Percentiles rank a stretch among this genome's conserved stretches.
phyloP scores from a whole-genome alignment of 2,113 vertebrate genomes.

The Serilophus lunatus region DNA sequence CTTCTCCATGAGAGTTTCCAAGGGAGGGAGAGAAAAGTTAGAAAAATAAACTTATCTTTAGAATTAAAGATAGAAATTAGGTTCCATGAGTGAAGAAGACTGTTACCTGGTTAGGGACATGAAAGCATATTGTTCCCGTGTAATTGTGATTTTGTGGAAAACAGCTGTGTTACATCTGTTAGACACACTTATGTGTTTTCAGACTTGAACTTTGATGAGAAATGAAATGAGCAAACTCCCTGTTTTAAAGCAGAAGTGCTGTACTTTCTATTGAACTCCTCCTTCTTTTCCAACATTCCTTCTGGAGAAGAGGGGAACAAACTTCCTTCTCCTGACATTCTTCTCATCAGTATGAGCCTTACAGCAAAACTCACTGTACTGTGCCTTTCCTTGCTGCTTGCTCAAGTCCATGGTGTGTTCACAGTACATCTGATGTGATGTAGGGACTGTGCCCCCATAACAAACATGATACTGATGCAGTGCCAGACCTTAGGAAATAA shows the following conservation, averaged over 20 bases:
- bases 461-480: background rate
- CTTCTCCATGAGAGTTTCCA: background rate
- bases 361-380: rapidly evolving
- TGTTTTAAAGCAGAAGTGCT: background rate
- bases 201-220: background rate
- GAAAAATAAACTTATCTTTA: background rate
- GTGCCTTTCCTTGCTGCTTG: background rate
- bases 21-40: background rate
- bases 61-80: background rate
- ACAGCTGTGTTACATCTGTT: background rate
- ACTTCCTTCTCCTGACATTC: background rate
- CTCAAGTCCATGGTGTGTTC: background rate
- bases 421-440: background rate
- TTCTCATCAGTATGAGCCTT: background rate
- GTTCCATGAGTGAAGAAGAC: background rate
- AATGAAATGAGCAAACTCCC: background rate
- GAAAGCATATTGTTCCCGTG: background rate
- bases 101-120: background rate
- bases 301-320: background rate
- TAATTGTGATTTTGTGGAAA: background rate
- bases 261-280: background rate
- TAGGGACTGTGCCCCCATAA: background rate
- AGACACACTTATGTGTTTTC: background rate
- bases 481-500: background rate
- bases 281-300: background rate